Base-by-base conservation (phyloP, 2,797 vertebrate species). In the Chanos chanos region DNA sequence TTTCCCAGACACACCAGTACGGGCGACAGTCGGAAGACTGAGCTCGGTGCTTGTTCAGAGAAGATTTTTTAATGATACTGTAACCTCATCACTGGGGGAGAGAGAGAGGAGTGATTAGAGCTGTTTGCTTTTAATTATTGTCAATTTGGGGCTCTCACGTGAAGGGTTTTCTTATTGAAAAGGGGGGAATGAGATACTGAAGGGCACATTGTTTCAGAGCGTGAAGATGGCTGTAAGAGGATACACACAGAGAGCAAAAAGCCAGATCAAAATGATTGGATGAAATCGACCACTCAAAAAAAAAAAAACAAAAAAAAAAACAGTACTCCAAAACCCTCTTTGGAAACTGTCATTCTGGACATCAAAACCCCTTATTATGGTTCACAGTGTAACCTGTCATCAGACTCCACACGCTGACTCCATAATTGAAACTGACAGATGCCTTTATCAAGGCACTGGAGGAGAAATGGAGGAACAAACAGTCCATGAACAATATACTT, bases 261-360 rank as follows among this genome's bases (percentile, higher is more conserved):
- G 8, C 25, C 15, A 40, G 8, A 55, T 66, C 51, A 65, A 61
- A 39, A 48, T 72, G 56, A 80, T 64, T 61, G 64, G 70, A 74
- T 71, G 56, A 75, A 77, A 78, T 80, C 77, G 81, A 47, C 62
- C 65, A 37, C 25, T 62, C 61, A 70, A 54, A 67, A 70, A 66
- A 66, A 68, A 33, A 40, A 39, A 25, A 70, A 54, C 67, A 70
- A 66, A 66, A 68, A 33, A 40, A 39, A 25, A 41, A 57, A 37
- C 30, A 9, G 1, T 40, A 30, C 24, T n/a, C 15, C 64, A 71
- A 74, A 75, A 77, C 70, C 50, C 39, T 22, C 31, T 59, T 40
- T 18, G 72, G 1, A 36, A 58, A 58, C 62, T 43, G 53, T 75
- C 65, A 70, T 63, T 72, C 72, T 64, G 69, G 37, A 60, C 71